Conservation (phyloP, 2,113 vertebrate species). For the Tachuris rubrigastra region DNA sequence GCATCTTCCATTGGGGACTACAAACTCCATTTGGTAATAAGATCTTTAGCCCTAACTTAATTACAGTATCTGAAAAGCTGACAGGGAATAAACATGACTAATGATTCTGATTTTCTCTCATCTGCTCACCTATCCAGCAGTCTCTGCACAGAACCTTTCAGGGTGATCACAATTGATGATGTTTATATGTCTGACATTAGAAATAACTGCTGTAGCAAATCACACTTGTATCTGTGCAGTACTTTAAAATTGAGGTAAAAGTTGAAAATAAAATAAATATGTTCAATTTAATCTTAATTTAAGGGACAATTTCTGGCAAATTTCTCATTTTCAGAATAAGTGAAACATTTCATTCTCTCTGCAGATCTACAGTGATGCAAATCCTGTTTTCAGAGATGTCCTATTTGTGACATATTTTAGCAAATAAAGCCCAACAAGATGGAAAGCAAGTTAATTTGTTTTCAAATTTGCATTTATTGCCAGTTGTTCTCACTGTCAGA, state of each 20-base stretch:
- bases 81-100: conserved; percentile 25
- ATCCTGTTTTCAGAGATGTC: background rate
- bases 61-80: conserved; percentile 11
- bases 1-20: background rate
- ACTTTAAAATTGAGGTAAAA: conserved; percentile 27
- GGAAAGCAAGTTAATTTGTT: conserved; percentile 22
- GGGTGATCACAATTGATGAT: background rate
- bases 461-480: conserved; percentile 46
- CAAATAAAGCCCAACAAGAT: background rate
- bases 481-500: background rate
- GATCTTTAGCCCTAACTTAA: conserved; percentile 12
- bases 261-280: background rate
- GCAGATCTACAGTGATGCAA: background rate
- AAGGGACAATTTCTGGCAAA: background rate
- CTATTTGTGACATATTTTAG: background rate
- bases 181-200: background rate
- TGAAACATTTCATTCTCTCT: conserved; percentile 16
- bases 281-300: background rate
- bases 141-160: background rate
- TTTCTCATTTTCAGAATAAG: background rate
- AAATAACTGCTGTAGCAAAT: conserved; percentile 27
- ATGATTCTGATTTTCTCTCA: conserved; percentile 19
- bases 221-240: background rate
- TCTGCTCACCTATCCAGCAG: background rate
- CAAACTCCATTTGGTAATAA: background rate